Base-by-base conservation (phyloP, 1,140 invertebrate genomes). In the Scaptodrosophila lebanonensis region DNA sequence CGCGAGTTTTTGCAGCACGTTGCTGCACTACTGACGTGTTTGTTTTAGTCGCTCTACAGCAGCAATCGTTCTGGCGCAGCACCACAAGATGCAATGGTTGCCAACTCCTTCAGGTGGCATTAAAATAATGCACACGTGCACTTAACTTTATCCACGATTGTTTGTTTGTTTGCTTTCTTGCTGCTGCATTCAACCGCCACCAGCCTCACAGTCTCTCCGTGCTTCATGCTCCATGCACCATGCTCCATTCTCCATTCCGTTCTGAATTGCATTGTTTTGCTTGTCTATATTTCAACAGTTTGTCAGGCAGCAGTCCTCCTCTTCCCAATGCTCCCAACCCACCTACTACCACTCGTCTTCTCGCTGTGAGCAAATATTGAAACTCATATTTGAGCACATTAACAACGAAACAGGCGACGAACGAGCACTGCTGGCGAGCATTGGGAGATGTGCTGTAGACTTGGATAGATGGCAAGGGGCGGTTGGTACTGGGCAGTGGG, bases 41-140 rank as follows among this genome's bases (percentile, higher is more conserved):
- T 45, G 17, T 43, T 33, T 62, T 43, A 25, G 8, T 3, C 22
- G 3, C 43, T 48, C 25, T 22, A 15, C 7, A 7, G 12, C 27
- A 22, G 22, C 43, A 20, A 42, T 17, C 11, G 29, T 44, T 16
- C 25, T n/a, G 42, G 30, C 18, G n/a, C 50, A 36, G 42, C 32
- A 48, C 40, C n/a, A 52, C 51, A 64, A 64, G 62, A 60, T 20
- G 65, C 54, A 65, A 73, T 57, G 71, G 71, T 62, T 56, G 65
- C 60, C 54, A 66, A 68, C 76, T 76, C 71, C 77, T 83, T 76
- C 77, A 83, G 76, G 76, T 83, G 76, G 76, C 76, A 83, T 83
- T 83, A 83, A 83, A 83, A 83, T 83, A 83, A 83, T 83, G 76
- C 77, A 83, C 76, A 83, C 76, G 76, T 83, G 76, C 77, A 76